Percentiles rank a stretch among this genome's conserved stretches.
Evolutionary conservation across 2,113 vertebrate species (phyloP).

Genomic region (Manacus vitellinus): DNA sequence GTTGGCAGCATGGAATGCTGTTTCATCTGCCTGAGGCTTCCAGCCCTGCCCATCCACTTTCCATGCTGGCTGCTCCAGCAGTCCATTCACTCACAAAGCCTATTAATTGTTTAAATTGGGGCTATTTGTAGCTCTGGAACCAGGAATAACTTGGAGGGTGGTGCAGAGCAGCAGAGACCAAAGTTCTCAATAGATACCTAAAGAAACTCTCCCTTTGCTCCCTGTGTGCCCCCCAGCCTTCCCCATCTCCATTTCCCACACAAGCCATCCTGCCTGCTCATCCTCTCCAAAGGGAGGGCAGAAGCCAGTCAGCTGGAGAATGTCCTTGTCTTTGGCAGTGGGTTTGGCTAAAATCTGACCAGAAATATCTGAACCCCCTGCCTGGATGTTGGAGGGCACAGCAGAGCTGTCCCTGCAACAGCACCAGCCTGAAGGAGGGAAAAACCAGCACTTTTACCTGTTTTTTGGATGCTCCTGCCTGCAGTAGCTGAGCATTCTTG

Average conservation of each 20-base stretch:
- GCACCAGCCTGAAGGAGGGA: background rate
- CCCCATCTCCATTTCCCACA: background rate
- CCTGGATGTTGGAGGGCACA: background rate
- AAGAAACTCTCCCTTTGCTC: background rate
- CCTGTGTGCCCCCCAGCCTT: background rate
- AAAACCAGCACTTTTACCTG: background rate
- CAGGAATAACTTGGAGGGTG: background rate
- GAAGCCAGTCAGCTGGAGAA: background rate
- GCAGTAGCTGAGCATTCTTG: background rate
- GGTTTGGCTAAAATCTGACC: background rate
- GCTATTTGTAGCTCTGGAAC: background rate
- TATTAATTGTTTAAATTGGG: background rate
- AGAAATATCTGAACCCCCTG: background rate
- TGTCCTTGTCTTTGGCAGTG: accelerated
- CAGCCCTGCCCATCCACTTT: background rate
- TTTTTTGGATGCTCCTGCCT: background rate
- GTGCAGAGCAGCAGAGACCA: accelerated
- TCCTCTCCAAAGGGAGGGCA: background rate
- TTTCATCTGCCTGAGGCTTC: background rate
- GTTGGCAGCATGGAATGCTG: background rate
- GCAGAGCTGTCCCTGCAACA: background rate
- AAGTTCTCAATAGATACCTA: background rate
- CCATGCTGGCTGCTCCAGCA: background rate
- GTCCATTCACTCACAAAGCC: background rate
- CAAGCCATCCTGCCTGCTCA: background rate